phyloP scores from a whole-genome alignment of 2,797 vertebrate species.

The Parotocinclus haroldoi region DNA sequence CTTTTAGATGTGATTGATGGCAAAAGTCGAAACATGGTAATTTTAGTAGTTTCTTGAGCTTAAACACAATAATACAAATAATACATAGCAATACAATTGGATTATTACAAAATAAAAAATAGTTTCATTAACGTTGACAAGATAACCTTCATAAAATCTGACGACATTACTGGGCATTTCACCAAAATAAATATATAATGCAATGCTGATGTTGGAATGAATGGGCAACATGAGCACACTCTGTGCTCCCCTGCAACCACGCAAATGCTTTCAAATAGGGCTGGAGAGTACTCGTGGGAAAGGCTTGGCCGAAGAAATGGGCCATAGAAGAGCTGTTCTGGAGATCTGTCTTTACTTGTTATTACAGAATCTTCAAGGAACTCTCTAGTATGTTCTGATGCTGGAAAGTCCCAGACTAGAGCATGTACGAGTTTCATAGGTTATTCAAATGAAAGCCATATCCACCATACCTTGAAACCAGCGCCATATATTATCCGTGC shows the following conservation, averaged over 20 bases:
- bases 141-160: background rate
- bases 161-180: slow-evolving; percentile 1
- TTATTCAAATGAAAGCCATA: slow-evolving; percentile 25
- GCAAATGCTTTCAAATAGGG: slow-evolving; percentile 24
- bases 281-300: slow-evolving; percentile 17
- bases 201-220: slow-evolving; percentile 12
- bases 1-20: too few species aligned
- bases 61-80: too few species aligned
- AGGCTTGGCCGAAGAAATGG: slow-evolving; percentile 3
- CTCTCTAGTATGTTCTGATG: slow-evolving; percentile 4
- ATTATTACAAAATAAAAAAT: too few species aligned
- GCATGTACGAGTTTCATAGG: background rate
- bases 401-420: slow-evolving; percentile 8
- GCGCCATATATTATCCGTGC: slow-evolving; percentile 63
- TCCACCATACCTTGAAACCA: slow-evolving; percentile 71
- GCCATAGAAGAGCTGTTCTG: slow-evolving; percentile 21
- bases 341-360: slow-evolving; percentile 12
- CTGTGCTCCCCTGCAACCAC: slow-evolving; percentile 17
- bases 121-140: too few species aligned
- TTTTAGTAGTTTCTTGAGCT: too few species aligned
- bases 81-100: too few species aligned
- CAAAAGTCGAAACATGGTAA: too few species aligned
- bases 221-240: slow-evolving; percentile 3
- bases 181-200: background rate
- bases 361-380: background rate